Evolutionary conservation across 2,888 invertebrate species (phyloP), one percentile per base, ranked within the genome.

Genomic region (Proisotoma minuta): DNA sequence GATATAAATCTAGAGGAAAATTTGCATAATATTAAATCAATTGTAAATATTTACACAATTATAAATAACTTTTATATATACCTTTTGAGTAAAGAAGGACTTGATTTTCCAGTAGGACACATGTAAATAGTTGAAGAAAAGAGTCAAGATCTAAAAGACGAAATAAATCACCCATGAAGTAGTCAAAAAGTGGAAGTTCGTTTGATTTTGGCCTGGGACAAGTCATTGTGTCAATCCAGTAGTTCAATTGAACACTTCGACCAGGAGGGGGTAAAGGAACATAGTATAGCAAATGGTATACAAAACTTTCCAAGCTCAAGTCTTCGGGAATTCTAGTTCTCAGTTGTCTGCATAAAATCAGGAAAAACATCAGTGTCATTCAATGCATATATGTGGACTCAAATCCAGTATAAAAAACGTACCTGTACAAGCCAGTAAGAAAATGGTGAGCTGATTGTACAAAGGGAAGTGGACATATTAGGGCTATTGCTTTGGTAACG

Each of bases 81-180:
- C 93, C 91, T 79, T 87, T 87, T 66, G 97, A 97, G 76, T 91
- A 87, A 24, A 99, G 82, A 47, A 99, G 83, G 66, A 99, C 89
- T 82, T 99, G 98, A 79, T 97, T 94, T 81, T 99, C 99, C 28
- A 99, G 81, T 26, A 99, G 81, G 54, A 97, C 88, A 80, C 97
- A 95, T 43, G 95, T 93, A 78, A 96, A 92, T 52, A 99, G 82
- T 76, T 93, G 91, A 67, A 99, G 85, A 57, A 96, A 88, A 77
- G 89, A 89, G 76, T 98, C 96, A 3, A 95, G 87, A 24, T 95
- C 92, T 64, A 99, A 82, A 78, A 90, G 85, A 56, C 86, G 82
- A 77, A 99, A 96, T 78, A 99, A 84, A 68, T 90, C 84, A 75
- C 91, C 84, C 64, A 99, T 78, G 0, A 95, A 86, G 78, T 92